phyloP scores from a whole-genome alignment of 2,113 vertebrate species.

The Collichthys lucidus region DNA sequence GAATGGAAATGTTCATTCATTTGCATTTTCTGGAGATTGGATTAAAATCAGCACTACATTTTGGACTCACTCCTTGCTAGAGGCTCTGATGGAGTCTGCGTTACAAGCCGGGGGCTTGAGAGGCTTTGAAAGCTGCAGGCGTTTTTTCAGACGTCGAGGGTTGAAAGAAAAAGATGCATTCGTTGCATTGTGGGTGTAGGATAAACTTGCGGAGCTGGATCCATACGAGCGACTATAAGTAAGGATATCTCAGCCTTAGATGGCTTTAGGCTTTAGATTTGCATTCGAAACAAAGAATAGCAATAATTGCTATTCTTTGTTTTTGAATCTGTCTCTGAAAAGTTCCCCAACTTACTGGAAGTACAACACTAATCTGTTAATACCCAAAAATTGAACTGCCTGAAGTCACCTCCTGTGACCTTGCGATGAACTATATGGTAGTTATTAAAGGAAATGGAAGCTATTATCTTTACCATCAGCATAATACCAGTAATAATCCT shows the following conservation, averaged over 20 bases:
- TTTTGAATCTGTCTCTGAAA: not conserved
- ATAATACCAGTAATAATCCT: not conserved
- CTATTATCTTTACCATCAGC: constrained; percentile 2
- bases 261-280: no score
- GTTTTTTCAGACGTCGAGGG: not conserved
- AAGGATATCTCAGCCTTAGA: not conserved
- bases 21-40: not conserved
- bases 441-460: constrained; percentile 21
- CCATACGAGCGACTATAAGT: not conserved
- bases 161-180: not conserved
- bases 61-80: not conserved
- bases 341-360: not conserved
- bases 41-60: not conserved
- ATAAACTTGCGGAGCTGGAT: not conserved
- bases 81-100: not conserved
- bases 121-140: not conserved
- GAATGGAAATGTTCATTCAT: not conserved
- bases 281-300: no score
- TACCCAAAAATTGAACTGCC: not conserved
- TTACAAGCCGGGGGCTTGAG: not conserved
- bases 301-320: not conserved
- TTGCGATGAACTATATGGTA: not conserved
- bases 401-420: constrained; percentile 12
- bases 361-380: not conserved
- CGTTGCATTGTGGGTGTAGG: not conserved